phyloP scores from a whole-genome alignment of 2,113 vertebrate species.

The Saguinus imperator region DNA sequence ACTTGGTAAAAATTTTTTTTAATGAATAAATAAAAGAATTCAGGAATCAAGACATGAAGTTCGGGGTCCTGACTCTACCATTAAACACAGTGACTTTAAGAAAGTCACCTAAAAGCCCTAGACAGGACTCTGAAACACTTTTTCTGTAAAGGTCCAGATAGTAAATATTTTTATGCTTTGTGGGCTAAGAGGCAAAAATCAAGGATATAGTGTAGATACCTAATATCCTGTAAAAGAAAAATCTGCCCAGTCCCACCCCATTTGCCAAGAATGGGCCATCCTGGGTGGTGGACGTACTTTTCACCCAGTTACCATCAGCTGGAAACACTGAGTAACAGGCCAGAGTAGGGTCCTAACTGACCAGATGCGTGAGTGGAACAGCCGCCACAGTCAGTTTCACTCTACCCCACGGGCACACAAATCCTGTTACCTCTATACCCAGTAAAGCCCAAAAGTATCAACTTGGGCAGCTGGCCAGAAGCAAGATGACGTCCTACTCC shows the following conservation, averaged over 20 bases:
- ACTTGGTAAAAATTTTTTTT: slow-evolving; percentile 67
- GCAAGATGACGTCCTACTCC: not conserved
- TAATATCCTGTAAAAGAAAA: not conserved
- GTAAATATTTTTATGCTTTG: not conserved
- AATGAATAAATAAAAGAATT: slow-evolving; percentile 6
- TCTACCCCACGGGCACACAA: not conserved
- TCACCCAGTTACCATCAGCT: not conserved
- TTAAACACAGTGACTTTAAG: not conserved
- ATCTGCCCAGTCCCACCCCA: not conserved
- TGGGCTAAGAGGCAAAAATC: not conserved
- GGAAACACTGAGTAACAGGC: not conserved
- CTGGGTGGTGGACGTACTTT: not conserved
- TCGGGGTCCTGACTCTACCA: not conserved
- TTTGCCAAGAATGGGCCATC: not conserved
- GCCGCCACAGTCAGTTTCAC: not conserved
- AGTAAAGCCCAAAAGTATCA: not conserved
- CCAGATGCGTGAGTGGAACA: not conserved
- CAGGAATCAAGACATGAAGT: not conserved
- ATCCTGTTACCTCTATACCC: not conserved
- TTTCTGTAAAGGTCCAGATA: not conserved
- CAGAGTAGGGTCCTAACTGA: not conserved
- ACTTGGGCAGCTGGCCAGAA: not conserved
- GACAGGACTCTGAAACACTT: not conserved
- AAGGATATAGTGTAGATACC: not conserved
- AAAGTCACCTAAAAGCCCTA: slow-evolving; percentile 13